Base-by-base conservation (phyloP, 2,113 vertebrate genomes). In the Pygathrix nemaeus region DNA sequence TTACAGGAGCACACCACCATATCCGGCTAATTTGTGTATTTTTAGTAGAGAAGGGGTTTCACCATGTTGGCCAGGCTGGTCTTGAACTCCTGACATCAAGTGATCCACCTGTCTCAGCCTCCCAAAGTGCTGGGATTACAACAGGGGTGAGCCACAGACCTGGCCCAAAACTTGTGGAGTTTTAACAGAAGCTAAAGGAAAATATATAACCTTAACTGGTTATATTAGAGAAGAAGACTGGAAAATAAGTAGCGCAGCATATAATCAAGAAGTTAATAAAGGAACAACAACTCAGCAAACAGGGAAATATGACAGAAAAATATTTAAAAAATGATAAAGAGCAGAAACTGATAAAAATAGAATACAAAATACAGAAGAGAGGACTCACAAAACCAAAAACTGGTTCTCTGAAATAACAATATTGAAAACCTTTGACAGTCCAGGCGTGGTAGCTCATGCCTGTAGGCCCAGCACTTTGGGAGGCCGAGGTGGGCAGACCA, bases 331-430 rank as follows among this genome's bases (percentile, higher is more conserved):
- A 27, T 59, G 17, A 64, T 21, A 35, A 32, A 73, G 21, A 73
- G 20, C 20, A 87, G 13, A 79, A 66, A 81, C 48, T 32, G 73
- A 32, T 84, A 35, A 70, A 50, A 50, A 73, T 7, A 79, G 48
- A 87, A 90, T 78, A 86, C 14, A 50, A 89, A 83, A 83, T 76
- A 83, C 59, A 76, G 93, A 59, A 79, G 35, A 55, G 21, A 95
- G 9, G 48, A 64, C 30, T 13, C 61, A 72, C 9, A 61, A 79
- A 94, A 79, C 18, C 61, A 86, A 78, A 93, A 78, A 43, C 52
- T 79, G 30, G 40, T 72, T 93, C 43, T 90, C 50, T 84, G 72
- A 89, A 84, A 52, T 89, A 52, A 59, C 35, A 93, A 84, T 23
- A 66, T 66, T 32, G 20, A 64, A 84, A 64, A 45, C 40, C 40